A percentile compares a stretch with the other conserved stretches of the same genome.
Evolutionary conservation across 2,888 invertebrate species (phyloP).

Genomic region (Clistopyga incitator): DNA sequence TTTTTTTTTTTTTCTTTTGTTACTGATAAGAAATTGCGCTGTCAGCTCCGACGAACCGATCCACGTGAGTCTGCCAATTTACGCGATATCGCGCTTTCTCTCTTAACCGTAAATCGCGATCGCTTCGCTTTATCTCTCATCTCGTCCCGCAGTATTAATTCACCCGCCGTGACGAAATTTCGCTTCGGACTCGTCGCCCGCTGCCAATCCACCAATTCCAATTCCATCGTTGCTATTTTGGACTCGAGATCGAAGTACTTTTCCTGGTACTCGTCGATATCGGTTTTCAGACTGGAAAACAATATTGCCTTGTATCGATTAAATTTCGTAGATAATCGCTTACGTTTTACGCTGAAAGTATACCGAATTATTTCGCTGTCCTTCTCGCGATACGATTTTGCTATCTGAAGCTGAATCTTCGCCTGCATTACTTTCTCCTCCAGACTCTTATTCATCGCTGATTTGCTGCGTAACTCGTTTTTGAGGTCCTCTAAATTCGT

Average conservation of each 20-base stretch:
- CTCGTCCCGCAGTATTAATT: constrained; percentile 44
- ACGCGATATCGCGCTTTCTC: constrained; percentile 72
- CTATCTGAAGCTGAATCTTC: constrained; percentile 29
- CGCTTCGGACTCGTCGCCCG: background rate
- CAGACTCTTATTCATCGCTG: background rate
- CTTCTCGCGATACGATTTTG: constrained; percentile 40
- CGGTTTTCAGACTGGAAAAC: constrained; percentile 62
- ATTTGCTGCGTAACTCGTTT: constrained; percentile 32
- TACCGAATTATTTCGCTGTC: constrained; percentile 46
- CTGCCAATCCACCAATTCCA: background rate
- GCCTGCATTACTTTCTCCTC: constrained; percentile 25
- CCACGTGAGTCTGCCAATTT: constrained; percentile 46
- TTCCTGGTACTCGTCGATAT: constrained; percentile 46
- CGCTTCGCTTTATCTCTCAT: constrained; percentile 7
- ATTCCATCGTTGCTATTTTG: constrained; percentile 49
- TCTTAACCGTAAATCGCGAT: constrained; percentile 71
- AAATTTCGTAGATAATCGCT: background rate
- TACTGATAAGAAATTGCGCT: constrained; percentile 4
- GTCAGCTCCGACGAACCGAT: constrained; percentile 6
- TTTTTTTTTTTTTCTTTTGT: too few species aligned
- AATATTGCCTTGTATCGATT: background rate
- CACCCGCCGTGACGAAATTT: constrained; percentile 50
- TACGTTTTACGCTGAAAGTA: background rate
- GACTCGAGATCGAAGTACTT: constrained; percentile 41
- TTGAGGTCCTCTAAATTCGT: constrained; percentile 60